Evolutionary conservation across 1,140 invertebrate genomes (phyloP).

Genomic region (Trichogramma pretiosum): DNA sequence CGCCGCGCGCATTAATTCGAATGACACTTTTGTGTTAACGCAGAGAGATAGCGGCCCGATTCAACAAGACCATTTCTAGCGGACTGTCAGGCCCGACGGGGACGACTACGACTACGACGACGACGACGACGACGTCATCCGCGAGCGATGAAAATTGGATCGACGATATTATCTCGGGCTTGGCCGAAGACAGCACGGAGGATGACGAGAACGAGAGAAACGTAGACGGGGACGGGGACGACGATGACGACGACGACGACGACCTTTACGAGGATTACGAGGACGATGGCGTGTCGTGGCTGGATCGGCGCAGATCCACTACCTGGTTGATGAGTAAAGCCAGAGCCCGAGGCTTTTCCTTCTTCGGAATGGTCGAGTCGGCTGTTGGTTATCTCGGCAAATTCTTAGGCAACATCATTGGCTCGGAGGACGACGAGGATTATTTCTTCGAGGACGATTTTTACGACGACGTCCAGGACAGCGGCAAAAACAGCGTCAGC

Average conservation of each 20-base stretch:
- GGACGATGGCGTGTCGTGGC: not conserved
- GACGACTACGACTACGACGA: too few species aligned
- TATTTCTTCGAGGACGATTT: too few species aligned
- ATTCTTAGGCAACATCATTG: slow-evolving; percentile 32
- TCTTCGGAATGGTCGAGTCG: slow-evolving; percentile 31
- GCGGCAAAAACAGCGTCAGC: slow-evolving; percentile 25
- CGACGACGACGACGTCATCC: slow-evolving; percentile 4
- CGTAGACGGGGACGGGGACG: not conserved
- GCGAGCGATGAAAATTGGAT: too few species aligned
- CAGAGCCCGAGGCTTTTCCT: slow-evolving; percentile 27
- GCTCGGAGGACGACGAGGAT: too few species aligned
- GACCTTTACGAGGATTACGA: slow-evolving; percentile 7
- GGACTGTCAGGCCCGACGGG: not conserved
- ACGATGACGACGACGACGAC: not conserved
- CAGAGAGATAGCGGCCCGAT: too few species aligned
- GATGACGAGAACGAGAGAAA: not conserved
- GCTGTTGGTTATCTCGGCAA: slow-evolving; percentile 28
- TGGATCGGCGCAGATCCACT: not conserved
- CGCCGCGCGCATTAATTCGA: too few species aligned
- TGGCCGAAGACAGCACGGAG: too few species aligned
- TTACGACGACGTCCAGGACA: slow-evolving; percentile 28
- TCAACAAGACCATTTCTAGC: too few species aligned
- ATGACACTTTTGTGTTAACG: too few species aligned
- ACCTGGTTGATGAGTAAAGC: not conserved
- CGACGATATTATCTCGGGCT: not conserved